phyloP scores from a whole-genome alignment of 2,113 vertebrate species.

The Dissostichus mawsoni region DNA sequence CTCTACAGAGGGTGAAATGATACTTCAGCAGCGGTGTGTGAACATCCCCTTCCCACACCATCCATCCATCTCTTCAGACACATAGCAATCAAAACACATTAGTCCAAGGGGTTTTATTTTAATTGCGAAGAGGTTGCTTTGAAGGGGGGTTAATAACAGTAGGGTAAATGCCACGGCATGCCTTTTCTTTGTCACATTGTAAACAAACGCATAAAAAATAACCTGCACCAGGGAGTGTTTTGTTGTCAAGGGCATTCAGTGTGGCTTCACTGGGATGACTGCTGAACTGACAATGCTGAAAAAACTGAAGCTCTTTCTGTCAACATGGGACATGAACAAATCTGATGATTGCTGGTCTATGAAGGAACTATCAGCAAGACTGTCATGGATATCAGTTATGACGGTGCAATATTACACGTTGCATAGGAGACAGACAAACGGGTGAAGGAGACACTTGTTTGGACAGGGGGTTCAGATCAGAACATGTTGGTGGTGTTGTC shows the following conservation, averaged over 20 bases:
- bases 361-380: constrained; percentile 72
- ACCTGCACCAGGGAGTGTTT: constrained; percentile 27
- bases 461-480: constrained; percentile 53
- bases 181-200: constrained; percentile 22
- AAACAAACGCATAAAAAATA: constrained; percentile 55
- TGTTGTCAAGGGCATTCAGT: constrained; percentile 60
- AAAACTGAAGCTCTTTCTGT: constrained; percentile 74
- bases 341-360: constrained; percentile 83
- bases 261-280: constrained; percentile 56
- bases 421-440: constrained; percentile 41
- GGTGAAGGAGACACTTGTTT: constrained; percentile 73
- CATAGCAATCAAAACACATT: constrained; percentile 44
- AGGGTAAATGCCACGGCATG: neutral
- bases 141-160: constrained; percentile 31
- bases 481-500: constrained; percentile 65
- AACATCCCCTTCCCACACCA: constrained; percentile 30
- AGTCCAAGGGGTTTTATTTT: constrained; percentile 54
- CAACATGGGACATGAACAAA: constrained; percentile 79
- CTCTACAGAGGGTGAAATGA: constrained; percentile 62
- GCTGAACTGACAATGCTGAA: constrained; percentile 72
- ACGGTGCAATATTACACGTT: constrained; percentile 80
- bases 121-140: constrained; percentile 26
- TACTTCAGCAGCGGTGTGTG: constrained; percentile 51
- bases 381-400: constrained; percentile 79
- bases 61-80: constrained; percentile 56